A percentile compares a stretch with the other conserved stretches of the same genome.
Evolutionary conservation across 2,113 vertebrate species (phyloP).

Genomic region (Marmota flaviventris): DNA sequence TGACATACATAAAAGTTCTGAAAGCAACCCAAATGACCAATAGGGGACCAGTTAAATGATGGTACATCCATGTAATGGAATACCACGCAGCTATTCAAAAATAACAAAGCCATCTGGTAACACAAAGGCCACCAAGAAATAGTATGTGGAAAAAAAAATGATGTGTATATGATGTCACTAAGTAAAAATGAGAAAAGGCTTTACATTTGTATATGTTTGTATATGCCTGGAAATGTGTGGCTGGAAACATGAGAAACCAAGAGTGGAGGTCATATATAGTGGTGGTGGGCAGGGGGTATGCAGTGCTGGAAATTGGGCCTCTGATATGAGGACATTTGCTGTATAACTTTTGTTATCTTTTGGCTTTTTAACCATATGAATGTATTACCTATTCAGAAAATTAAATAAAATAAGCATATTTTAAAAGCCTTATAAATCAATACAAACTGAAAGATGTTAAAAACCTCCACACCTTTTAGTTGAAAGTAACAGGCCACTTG

Average conservation of each 20-base stretch:
- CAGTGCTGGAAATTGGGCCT: background rate
- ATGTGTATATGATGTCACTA: background rate
- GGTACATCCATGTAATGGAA: background rate
- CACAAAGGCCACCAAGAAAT: background rate
- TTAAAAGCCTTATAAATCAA: background rate
- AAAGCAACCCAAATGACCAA: background rate
- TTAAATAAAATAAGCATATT: constrained; percentile 64
- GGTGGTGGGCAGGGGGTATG: too few species aligned
- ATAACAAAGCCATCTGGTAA: background rate
- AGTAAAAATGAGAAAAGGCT: constrained; percentile 35
- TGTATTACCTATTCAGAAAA: constrained; percentile 45
- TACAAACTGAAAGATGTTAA: background rate
- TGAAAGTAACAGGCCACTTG: background rate
- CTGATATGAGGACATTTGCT: background rate
- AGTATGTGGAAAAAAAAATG: background rate
- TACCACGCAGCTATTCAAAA: background rate
- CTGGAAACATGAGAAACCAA: background rate
- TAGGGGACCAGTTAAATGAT: background rate
- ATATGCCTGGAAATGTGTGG: background rate
- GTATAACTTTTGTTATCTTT: background rate
- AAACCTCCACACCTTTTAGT: background rate
- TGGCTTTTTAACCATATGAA: constrained; percentile 49
- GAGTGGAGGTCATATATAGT: background rate
- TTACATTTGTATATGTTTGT: background rate
- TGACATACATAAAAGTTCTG: background rate